Percentiles rank a stretch among this genome's conserved stretches.
Evolutionary conservation across 2,113 vertebrate species (phyloP).

Genomic region (Sorex fumeus): DNA sequence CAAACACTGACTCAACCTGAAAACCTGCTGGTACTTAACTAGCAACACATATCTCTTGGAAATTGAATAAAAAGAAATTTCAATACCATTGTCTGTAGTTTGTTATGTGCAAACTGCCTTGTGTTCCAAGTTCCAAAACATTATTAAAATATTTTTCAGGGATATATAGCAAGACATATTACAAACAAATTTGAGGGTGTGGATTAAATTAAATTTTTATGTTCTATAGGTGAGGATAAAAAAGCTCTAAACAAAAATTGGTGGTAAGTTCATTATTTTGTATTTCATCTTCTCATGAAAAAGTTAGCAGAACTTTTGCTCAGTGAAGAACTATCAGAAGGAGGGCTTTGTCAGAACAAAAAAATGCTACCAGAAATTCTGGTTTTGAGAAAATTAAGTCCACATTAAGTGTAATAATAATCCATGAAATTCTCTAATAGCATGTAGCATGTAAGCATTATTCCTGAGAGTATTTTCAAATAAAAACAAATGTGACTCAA

Average conservation of each 20-base stretch:
- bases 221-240: slow-evolving; percentile 72
- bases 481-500: slow-evolving; percentile 57
- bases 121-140: slow-evolving; percentile 63
- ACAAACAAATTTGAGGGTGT: no score
- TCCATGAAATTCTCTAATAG: background rate
- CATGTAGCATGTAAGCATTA: slow-evolving; percentile 28
- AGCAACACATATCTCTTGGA: slow-evolving; percentile 4
- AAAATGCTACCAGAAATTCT: slow-evolving; percentile 13
- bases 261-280: slow-evolving; percentile 36
- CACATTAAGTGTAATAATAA: background rate
- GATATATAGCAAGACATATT: background rate
- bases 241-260: slow-evolving; percentile 45
- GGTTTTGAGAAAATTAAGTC: slow-evolving; percentile 52
- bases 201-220: slow-evolving; percentile 2
- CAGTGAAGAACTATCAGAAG: slow-evolving; percentile 6
- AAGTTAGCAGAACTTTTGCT: slow-evolving; percentile 36
- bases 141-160: slow-evolving; percentile 20
- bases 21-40: slow-evolving; percentile 60
- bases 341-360: background rate
- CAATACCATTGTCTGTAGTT: slow-evolving; percentile 54
- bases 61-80: slow-evolving; percentile 19
- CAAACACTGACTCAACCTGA: slow-evolving; percentile 8
- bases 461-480: slow-evolving; percentile 53
- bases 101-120: slow-evolving; percentile 49
- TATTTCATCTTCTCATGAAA: slow-evolving; percentile 42